Evolutionary conservation across 2,888 invertebrate genomes (phyloP).

Genomic region (Ptilodon capucinus): DNA sequence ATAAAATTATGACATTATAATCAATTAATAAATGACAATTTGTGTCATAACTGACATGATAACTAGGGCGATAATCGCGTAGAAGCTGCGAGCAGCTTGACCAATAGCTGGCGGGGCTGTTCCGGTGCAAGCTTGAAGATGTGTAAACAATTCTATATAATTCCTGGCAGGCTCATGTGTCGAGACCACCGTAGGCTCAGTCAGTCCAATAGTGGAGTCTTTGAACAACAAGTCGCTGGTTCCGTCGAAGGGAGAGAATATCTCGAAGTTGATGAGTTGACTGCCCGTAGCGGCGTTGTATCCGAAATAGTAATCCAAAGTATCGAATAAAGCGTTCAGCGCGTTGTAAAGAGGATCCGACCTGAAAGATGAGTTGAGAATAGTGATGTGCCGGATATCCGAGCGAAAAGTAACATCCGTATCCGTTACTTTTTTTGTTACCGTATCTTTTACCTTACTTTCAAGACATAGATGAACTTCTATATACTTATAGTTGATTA

Average conservation of each 20-base stretch:
- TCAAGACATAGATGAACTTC: no score
- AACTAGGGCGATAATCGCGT: slow-evolving; percentile 50
- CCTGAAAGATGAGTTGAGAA: slow-evolving; percentile 51
- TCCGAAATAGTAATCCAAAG: slow-evolving; percentile 78
- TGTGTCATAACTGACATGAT: slow-evolving; percentile 46
- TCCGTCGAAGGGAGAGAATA: slow-evolving; percentile 83
- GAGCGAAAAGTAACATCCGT: no score
- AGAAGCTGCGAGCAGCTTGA: slow-evolving; percentile 39
- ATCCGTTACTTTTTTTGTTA: no score
- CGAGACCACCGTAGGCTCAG: slow-evolving; percentile 59
- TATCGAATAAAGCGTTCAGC: slow-evolving; percentile 64
- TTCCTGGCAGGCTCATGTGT: slow-evolving; percentile 71
- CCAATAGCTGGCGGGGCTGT: slow-evolving; percentile 40
- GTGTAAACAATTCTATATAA: slow-evolving; percentile 81
- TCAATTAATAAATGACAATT: slow-evolving; percentile 41
- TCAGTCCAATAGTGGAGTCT: slow-evolving; percentile 82
- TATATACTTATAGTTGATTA: no score
- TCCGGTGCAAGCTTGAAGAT: slow-evolving; percentile 62
- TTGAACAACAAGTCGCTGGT: slow-evolving; percentile 83
- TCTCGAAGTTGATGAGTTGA: slow-evolving; percentile 73
- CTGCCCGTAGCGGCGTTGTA: slow-evolving; percentile 55
- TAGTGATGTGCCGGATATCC: no score
- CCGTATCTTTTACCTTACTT: no score
- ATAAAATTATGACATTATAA: neutral
- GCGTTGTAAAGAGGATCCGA: slow-evolving; percentile 57